Base-by-base conservation (phyloP, 2,888 invertebrate species). In the Muscina levida region DNA sequence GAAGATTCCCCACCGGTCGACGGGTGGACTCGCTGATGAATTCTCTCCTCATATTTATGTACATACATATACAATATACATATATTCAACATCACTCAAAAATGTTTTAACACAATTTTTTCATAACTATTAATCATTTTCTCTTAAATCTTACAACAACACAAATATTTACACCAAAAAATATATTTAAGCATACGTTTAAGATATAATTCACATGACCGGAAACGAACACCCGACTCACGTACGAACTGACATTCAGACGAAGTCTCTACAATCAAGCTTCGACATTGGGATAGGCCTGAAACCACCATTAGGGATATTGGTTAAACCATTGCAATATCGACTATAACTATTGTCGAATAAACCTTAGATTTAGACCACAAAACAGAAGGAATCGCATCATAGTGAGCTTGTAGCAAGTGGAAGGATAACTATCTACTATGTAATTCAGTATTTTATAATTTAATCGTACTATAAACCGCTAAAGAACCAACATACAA, bases 121-220 rank as follows among this genome's bases (percentile, higher is more conserved):
- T 73, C 48, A 46, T 66, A 73, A 65, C 26, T 46, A 67, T 68
- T 39, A 76, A 46, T 37, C 62, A 78, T 56, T 70, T 53, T 15
- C 42, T 31, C 37, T 39, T 57, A 6, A 71, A 74, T 39, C 72
- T 80, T 76, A 83, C 85, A 88, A 86, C 86, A 88, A 88, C 88
- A 88, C 88, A 88, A 88, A 88, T 87, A 88, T 85, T 84, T 87
- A 88, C 88, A 88, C 88, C 88, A 88, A 88, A 88, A 85, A 88
- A 22, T 88, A 83, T 87, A 85, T 77, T 83, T 88, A 88, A 88
- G 88, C 84, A 84, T 84, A 74, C 3, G 62, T 74, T 78, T 79
- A 39, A 75, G 62, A 22, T 62, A 62, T 62, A 62, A n/a, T 39
- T 42, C 53, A 22, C 42, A 6, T 2, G 62, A 62, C 19, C 39